phyloP scores from a whole-genome alignment of 2,888 invertebrate genomes.

The Xestia c-nigrum region DNA sequence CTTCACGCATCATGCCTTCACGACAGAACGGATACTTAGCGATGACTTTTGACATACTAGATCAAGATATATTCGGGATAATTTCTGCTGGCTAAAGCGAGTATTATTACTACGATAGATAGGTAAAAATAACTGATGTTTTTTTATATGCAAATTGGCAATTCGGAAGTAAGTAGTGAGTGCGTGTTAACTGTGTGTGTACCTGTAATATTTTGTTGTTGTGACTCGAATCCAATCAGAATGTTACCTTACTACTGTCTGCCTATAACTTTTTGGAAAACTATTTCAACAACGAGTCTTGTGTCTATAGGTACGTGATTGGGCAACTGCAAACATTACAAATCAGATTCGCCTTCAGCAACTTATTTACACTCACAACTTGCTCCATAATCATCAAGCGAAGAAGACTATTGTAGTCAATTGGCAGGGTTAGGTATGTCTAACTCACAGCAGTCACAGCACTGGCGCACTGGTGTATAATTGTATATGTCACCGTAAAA shows the following conservation, averaged over 20 bases:
- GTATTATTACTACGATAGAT: background rate
- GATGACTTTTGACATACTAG: background rate
- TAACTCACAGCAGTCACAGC: background rate
- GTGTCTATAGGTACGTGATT: background rate
- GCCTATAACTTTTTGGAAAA: background rate
- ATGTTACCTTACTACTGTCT: too few relatives aligned
- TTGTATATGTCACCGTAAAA: too few relatives aligned
- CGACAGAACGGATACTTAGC: too few relatives aligned
- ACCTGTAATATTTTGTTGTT: too few relatives aligned
- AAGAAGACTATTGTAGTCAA: background rate
- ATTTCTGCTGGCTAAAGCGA: background rate
- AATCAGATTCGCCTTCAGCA: conserved; percentile 20
- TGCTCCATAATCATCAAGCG: conserved; percentile 3
- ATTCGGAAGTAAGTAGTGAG: too few relatives aligned
- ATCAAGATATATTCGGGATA: background rate
- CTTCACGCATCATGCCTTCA: background rate
- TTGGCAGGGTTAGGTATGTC: background rate
- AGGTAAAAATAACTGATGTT: too few relatives aligned
- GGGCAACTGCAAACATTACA: conserved; percentile 8
- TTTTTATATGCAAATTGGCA: too few relatives aligned
- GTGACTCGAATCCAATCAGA: too few relatives aligned
- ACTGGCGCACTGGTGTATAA: too few relatives aligned
- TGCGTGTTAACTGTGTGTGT: too few relatives aligned
- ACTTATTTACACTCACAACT: conserved; percentile 14
- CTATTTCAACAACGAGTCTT: background rate